A percentile compares a stretch with the other conserved stretches of the same genome.
phyloP scores from a whole-genome alignment of 2,113 vertebrate species.

The Falco punctatus region DNA sequence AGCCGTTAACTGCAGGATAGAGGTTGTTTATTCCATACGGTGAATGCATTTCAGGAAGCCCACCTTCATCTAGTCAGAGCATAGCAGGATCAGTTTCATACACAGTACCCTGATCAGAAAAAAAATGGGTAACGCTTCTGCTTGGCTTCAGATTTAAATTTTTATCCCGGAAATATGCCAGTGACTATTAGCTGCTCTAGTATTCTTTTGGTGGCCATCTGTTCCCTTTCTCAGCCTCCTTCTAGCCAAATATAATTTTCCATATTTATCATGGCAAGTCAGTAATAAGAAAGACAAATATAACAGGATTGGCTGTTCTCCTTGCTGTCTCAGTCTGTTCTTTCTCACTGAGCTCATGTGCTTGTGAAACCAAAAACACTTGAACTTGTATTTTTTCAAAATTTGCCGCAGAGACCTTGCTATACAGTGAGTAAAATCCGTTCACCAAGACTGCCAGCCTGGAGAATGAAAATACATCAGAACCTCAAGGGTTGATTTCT shows the following conservation, averaged over 20 bases:
- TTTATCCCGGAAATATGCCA: slow-evolving; percentile 47
- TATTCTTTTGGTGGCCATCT: slow-evolving; percentile 68
- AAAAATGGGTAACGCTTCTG: slow-evolving; percentile 36
- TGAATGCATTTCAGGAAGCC: slow-evolving; percentile 46
- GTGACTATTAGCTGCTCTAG: slow-evolving; percentile 60
- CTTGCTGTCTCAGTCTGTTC: slow-evolving; percentile 54
- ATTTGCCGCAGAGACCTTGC: neutral
- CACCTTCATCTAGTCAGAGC: slow-evolving; percentile 60
- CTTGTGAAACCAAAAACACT: slow-evolving; percentile 45
- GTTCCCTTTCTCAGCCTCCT: slow-evolving; percentile 64
- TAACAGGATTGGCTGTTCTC: slow-evolving; percentile 63
- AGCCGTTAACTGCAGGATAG: neutral
- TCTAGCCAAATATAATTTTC: slow-evolving; percentile 69
- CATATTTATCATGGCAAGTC: slow-evolving; percentile 66
- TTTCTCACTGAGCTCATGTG: slow-evolving; percentile 54
- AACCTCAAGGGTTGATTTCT: neutral
- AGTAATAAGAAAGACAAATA: slow-evolving; percentile 66
- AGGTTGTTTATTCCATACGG: slow-evolving; percentile 19
- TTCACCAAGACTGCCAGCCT: neutral
- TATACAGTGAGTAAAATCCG: slow-evolving; percentile 7
- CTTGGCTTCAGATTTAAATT: slow-evolving; percentile 54
- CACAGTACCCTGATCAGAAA: slow-evolving; percentile 27
- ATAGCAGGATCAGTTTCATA: slow-evolving; percentile 31
- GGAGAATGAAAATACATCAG: neutral
- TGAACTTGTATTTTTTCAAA: slow-evolving; percentile 25